Conservation (phyloP, 2,888 invertebrate species). For the Subacronicta megacephala region DNA sequence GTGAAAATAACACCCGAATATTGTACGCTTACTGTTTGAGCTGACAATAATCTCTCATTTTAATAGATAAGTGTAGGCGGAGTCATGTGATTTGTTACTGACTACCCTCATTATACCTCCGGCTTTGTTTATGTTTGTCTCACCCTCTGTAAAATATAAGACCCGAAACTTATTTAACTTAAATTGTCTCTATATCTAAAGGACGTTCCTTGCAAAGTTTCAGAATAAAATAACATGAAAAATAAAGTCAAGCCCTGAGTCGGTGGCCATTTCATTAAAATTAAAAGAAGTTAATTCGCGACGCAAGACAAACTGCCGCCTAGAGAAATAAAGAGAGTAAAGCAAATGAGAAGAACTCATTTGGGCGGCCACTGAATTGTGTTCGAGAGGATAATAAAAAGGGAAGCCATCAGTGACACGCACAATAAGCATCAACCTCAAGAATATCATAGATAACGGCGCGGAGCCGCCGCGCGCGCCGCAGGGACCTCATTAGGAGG, state of each 20-base stretch:
- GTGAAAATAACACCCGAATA: conserved; percentile 87
- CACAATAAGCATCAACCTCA: conserved; percentile 90
- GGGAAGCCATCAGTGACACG: conserved; percentile 90
- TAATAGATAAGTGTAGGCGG: conserved; percentile 89
- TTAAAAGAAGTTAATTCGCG: conserved; percentile 84
- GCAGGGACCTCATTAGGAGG: conserved; percentile 88
- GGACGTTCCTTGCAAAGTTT: conserved; percentile 47
- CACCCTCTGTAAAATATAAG: conserved; percentile 39
- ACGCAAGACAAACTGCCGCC: conserved; percentile 87
- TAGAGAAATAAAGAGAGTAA: conserved; percentile 88
- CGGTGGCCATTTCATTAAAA: conserved; percentile 78
- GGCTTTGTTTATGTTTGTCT: conserved; percentile 56
- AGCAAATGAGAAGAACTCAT: conserved; percentile 88
- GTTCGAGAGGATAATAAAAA: conserved; percentile 90
- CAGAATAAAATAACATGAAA: conserved; percentile 67
- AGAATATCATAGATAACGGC: conserved; percentile 90
- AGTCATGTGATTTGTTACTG: conserved; percentile 83
- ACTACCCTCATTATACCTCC: conserved; percentile 53
- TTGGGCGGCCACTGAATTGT: conserved; percentile 88
- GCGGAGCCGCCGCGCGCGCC: conserved; percentile 78
- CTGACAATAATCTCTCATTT: conserved; percentile 88
- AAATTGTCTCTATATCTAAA: conserved; percentile 37
- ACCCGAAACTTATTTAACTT: conserved; percentile 41
- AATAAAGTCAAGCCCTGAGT: conserved; percentile 64
- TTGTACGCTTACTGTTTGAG: conserved; percentile 73